Base-by-base conservation (phyloP, 2,113 vertebrate genomes). In the Gopherus evgoodei region DNA sequence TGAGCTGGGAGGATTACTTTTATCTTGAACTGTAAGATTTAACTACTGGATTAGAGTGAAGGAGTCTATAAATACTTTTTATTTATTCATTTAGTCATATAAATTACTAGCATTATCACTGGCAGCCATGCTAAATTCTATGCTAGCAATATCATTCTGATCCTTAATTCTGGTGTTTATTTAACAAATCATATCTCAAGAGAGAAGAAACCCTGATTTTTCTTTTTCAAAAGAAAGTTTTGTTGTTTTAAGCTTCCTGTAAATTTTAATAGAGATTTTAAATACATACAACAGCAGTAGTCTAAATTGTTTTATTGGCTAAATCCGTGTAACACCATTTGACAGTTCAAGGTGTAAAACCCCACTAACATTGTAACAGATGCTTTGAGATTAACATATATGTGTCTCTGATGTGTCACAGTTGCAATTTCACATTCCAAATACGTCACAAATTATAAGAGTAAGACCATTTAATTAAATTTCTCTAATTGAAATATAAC, bases 391-490 rank as follows among this genome's bases (percentile, higher is more conserved):
- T 25, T 16, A n/a, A 49, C 25, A 81, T 29, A 27, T 0, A 0
- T 3, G 49, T 42, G 11, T 75, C 35, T 69, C 76, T 59, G 72
- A n/a, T 31, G 17, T 9, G 1, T 4, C 1, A 0, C 65, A 59
- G 0, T 29, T 54, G 29, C 69, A 19, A 31, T 29, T 25, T 0
- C 1, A 0, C 11, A 12, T 8, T 84, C 1, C 1, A 14, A 3
- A 27, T 83, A 6, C 6, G 1, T 16, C 69, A 25, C 31, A 16
- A 53, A 16, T 56, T 31, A 12, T 24, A 17, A 9, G 47, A 1
- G 44, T n/a, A 2, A 0, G 13, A 0, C 0, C 4, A 22, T n/a
- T 3, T 5, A 54, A 25, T 19, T 4, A 2, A 1, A 24, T 49
- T 2, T 2, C 65, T 91, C 53, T 7, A 80, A 38, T 57, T 3